phyloP scores from a whole-genome alignment of 2,888 invertebrate genomes.

The Heteropelma amictum region DNA sequence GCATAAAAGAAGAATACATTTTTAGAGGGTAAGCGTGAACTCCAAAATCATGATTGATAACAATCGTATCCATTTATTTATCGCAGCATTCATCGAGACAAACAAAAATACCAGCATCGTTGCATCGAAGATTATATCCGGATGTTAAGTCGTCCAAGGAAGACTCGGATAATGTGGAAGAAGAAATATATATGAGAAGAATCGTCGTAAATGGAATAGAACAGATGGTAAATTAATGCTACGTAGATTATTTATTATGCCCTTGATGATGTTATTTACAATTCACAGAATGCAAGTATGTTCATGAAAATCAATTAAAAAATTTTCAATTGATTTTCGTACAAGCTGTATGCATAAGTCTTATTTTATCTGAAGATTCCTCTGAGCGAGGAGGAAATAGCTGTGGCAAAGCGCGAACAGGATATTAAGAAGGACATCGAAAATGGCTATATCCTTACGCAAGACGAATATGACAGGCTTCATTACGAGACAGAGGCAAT shows the following conservation, averaged over 20 bases:
- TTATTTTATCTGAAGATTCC: conserved; percentile 53
- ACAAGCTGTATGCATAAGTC: no score
- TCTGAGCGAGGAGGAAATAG: conserved; percentile 60
- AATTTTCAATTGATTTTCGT: no score
- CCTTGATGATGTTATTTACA: neutral
- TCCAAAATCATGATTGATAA: neutral
- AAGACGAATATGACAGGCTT: conserved; percentile 81
- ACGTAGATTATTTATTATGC: no score
- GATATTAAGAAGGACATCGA: conserved; percentile 78
- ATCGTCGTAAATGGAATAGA: conserved; percentile 59
- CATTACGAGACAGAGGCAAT: conserved; percentile 83
- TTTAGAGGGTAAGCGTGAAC: neutral
- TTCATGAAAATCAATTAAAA: neutral
- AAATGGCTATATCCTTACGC: conserved; percentile 81
- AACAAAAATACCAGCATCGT: conserved; percentile 60
- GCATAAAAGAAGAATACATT: neutral
- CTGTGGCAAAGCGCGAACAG: conserved; percentile 69
- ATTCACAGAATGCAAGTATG: neutral
- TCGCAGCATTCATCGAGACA: conserved; percentile 60
- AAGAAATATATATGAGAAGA: conserved; percentile 64
- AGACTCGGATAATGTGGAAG: conserved; percentile 59
- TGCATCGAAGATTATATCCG: conserved; percentile 67
- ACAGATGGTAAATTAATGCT: conserved; percentile 59
- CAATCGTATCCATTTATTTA: neutral
- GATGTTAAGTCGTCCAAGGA: conserved; percentile 48